These are phyloP conservation scores for Drosophila silvestris DNA, from an alignment of 2,888 invertebrate species.

Conservation along the genomic window DNA sequence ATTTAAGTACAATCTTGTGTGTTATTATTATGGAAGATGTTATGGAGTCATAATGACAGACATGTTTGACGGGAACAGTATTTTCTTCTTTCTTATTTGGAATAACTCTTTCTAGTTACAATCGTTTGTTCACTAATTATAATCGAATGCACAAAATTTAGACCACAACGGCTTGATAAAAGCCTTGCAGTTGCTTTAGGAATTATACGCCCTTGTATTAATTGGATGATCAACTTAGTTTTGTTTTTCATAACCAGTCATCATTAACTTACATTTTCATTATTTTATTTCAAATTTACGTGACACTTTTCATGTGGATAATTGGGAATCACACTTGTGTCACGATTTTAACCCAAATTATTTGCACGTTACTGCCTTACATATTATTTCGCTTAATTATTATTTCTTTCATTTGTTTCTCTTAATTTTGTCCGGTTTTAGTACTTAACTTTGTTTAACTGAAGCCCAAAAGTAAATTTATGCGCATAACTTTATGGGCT, in stretches of 20 bases:
- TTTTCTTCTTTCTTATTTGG: neutral
- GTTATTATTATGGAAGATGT: neutral
- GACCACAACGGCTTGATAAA: neutral
- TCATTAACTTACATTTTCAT: constrained; percentile 32
- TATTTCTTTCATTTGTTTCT: constrained; percentile 11
- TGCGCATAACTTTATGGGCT: constrained; percentile 70
- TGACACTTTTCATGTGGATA: constrained; percentile 67
- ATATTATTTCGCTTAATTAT: constrained; percentile 9
- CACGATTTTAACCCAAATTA: constrained; percentile 38
- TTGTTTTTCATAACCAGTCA: constrained; percentile 2
- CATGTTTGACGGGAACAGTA: neutral
- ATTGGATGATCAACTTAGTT: constrained; percentile 8
- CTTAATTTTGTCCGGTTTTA: constrained; percentile 10
- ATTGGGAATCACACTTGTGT: constrained; percentile 47
- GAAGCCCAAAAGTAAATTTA: constrained; percentile 41
- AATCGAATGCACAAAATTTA: neutral
- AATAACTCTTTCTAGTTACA: neutral
- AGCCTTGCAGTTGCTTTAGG: neutral
- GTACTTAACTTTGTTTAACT: constrained; percentile 7
- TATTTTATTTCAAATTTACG: constrained; percentile 30
- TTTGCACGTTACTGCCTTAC: constrained; percentile 27
- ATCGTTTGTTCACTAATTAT: neutral
- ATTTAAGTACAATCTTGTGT: too few species aligned
- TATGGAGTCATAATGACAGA: neutral
- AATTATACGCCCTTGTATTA: constrained; percentile 7